Percentiles rank a stretch among this genome's conserved stretches.
Evolutionary conservation across 2,113 vertebrate genomes (phyloP).

Genomic region (Notothenia coriiceps): DNA sequence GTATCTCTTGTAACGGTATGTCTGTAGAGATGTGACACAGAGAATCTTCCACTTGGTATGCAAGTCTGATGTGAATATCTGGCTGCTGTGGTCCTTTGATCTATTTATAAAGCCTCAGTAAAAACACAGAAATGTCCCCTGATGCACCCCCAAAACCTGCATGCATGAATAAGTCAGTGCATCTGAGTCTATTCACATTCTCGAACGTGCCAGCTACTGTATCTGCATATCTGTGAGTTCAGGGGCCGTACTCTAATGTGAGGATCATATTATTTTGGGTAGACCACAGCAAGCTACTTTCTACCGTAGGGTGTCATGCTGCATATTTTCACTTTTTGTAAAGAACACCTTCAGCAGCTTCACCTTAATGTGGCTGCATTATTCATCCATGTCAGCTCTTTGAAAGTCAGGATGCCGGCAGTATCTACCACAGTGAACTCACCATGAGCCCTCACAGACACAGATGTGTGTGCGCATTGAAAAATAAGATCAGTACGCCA

Average conservation of each 20-base stretch:
- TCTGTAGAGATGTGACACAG: conserved; percentile 47
- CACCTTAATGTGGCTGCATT: conserved; percentile 44
- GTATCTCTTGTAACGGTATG: background rate
- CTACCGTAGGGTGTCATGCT: conserved; percentile 2
- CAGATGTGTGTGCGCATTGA: conserved; percentile 26
- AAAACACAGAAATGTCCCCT: conserved; percentile 62
- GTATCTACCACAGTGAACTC: conserved; percentile 43
- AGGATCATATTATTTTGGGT: conserved; percentile 19
- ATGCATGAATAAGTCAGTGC: conserved; percentile 43
- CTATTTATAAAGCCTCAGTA: conserved; percentile 69
- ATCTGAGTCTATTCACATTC: conserved; percentile 26
- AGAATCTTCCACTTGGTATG: conserved; percentile 60
- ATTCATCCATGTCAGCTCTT: conserved; percentile 64
- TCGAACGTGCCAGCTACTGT: conserved; percentile 12
- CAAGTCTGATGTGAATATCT: conserved; percentile 58
- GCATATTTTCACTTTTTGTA: conserved; percentile 20
- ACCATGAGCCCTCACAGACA: conserved; percentile 21
- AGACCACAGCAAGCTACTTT: background rate
- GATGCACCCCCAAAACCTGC: conserved; percentile 51
- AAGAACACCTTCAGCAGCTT: conserved; percentile 23
- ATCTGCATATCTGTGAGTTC: conserved; percentile 9
- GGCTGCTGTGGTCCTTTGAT: conserved; percentile 65
- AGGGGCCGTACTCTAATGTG: background rate
- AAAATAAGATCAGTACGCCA: conserved; percentile 61
- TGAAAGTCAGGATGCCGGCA: conserved; percentile 34